phyloP scores from a whole-genome alignment of 2,797 vertebrate genomes.

The Onychomys torridus region DNA sequence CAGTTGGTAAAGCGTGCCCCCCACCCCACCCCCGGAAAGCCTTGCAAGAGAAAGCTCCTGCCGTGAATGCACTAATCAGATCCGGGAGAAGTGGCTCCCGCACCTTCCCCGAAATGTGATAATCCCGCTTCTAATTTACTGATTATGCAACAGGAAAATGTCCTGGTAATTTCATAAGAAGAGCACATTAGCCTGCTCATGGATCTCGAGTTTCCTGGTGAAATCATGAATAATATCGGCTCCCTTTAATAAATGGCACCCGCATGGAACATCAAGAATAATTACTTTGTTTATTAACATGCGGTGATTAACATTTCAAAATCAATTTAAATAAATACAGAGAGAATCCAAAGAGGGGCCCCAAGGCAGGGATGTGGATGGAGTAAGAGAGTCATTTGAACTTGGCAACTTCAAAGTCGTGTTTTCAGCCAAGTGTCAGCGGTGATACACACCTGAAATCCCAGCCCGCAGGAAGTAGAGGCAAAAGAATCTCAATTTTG shows the following conservation, averaged over 20 bases:
- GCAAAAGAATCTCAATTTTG: background rate
- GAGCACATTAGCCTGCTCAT: slow-evolving; percentile 58
- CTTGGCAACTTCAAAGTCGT: background rate
- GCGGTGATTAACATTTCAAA: slow-evolving; percentile 73
- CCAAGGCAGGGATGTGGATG: slow-evolving; percentile 8
- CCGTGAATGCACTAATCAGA: slow-evolving; percentile 64
- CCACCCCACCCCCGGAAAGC: background rate
- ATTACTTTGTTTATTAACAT: slow-evolving; percentile 79
- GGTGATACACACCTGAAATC: background rate
- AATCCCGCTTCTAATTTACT: slow-evolving; percentile 63
- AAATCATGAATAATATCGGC: slow-evolving; percentile 55
- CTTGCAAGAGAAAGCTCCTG: background rate
- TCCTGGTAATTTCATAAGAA: slow-evolving; percentile 65
- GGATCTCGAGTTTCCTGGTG: slow-evolving; percentile 53
- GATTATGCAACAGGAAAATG: slow-evolving; percentile 69
- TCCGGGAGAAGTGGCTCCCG: background rate
- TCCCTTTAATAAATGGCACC: slow-evolving; percentile 67
- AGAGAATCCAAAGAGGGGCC: slow-evolving; percentile 24
- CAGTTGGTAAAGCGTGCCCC: background rate
- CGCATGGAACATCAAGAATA: slow-evolving; percentile 68
- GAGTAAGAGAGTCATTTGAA: slow-evolving; percentile 42
- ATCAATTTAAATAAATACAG: slow-evolving; percentile 68
- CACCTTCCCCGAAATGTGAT: slow-evolving; percentile 62
- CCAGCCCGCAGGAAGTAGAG: background rate
- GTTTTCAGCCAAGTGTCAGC: background rate